Conservation (phyloP, 2,797 vertebrate genomes). For the Glossophaga mutica region DNA sequence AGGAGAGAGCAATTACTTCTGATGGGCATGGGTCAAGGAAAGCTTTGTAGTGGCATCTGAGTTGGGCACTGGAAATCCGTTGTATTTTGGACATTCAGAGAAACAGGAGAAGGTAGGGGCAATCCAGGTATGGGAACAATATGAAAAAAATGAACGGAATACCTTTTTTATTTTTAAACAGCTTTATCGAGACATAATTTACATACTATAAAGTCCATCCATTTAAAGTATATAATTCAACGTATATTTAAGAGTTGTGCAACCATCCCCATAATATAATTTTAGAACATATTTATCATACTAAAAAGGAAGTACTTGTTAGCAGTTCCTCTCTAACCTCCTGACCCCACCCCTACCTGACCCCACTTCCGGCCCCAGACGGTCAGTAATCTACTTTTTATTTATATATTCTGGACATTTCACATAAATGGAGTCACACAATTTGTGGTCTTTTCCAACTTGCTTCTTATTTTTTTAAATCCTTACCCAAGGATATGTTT, state of each 20-base stretch:
- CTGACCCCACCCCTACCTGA: accelerated
- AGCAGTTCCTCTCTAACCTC: not conserved
- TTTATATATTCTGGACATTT: not conserved
- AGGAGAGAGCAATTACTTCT: not conserved
- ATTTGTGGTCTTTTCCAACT: not conserved
- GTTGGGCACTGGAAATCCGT: not conserved
- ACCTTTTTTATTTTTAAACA: not conserved
- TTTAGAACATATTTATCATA: not conserved
- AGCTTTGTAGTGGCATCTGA: not conserved
- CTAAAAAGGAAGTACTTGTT: not conserved
- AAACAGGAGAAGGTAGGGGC: not conserved
- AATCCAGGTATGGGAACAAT: not conserved
- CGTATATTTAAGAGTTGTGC: not conserved
- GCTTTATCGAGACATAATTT: not conserved
- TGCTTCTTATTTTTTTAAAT: not conserved
- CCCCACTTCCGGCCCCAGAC: not conserved
- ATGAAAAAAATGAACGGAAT: not conserved
- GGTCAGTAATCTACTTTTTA: not conserved
- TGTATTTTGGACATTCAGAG: not conserved
- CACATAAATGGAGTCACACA: not conserved
- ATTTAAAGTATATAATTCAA: not conserved
- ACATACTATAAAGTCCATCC: not conserved
- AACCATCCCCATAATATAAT: not conserved
- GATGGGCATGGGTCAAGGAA: not conserved
- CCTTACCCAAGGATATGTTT: not conserved